These are phyloP conservation scores for Apis cerana DNA, from an alignment of 1,140 invertebrate species.

Conservation along the genomic window DNA sequence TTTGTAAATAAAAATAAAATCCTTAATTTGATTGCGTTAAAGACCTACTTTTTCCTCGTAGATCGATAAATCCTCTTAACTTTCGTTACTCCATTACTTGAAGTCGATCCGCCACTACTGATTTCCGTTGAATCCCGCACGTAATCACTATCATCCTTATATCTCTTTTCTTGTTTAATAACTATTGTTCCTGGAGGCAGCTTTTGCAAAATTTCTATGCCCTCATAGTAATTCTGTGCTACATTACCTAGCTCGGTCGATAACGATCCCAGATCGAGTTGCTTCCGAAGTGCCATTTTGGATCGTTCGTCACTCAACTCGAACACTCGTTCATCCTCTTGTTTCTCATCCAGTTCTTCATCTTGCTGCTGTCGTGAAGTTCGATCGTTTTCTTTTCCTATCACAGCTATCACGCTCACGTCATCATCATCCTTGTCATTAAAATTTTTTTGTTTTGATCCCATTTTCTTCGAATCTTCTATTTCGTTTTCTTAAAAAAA, in stretches of 20 bases:
- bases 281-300: slow-evolving; percentile 63
- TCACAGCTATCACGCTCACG: slow-evolving; percentile 34
- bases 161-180: slow-evolving; percentile 57
- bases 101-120: slow-evolving; percentile 56
- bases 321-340: slow-evolving; percentile 42
- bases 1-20: background rate
- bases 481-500: background rate
- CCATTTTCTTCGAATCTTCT: background rate
- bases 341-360: background rate
- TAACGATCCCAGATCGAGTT: slow-evolving; percentile 41
- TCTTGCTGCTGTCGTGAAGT: background rate
- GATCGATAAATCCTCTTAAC: slow-evolving; percentile 50
- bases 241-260: background rate
- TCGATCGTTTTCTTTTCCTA: slow-evolving; percentile 38
- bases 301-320: slow-evolving; percentile 62
- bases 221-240: background rate
- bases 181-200: slow-evolving; percentile 63
- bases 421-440: slow-evolving; percentile 34
- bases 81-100: slow-evolving; percentile 39
- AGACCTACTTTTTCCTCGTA: slow-evolving; percentile 55
- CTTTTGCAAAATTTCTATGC: slow-evolving; percentile 41
- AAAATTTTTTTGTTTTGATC: background rate
- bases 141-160: slow-evolving; percentile 53
- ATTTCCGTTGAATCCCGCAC: slow-evolving; percentile 55
- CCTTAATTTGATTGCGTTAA: background rate